Base-by-base conservation (phyloP, 30 jellyfish, hydroid and myxozoan species). In the Chrysaora quinquecirrha region DNA sequence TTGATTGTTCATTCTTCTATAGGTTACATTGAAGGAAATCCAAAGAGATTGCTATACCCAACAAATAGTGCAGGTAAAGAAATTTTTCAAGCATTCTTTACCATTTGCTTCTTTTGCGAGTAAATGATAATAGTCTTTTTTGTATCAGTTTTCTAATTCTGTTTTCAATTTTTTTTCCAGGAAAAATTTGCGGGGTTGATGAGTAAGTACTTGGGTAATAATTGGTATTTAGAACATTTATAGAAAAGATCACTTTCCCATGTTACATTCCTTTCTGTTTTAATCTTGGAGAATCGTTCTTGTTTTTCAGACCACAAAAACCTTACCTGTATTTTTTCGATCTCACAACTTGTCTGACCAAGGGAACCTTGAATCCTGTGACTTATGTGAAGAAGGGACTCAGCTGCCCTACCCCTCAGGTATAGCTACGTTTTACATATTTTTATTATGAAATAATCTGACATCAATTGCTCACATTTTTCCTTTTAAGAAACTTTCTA, bases 371-470 rank as follows among this genome's bases (percentile, higher is more conserved):
- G 28, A 95, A 93, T 72, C 98, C 98, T 16, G 66, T 93, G 35
- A 47, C 80, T 20, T 93, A 75, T 69, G 98, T 84, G 24, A 86
- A 84, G 73, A 74, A 77, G 16, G 98, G 98, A 29, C 76, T 93
- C 21, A 66, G 91, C 43, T 93, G 98, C 63, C 98, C 98, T 4
- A 93, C 98, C 16, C 98, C 96, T 14, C 97, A 93, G 96, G 98
- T 93, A n/a, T n/a, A n/a, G n/a, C n/a, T n/a, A n/a, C n/a, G n/a
- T n/a, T n/a, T n/a, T n/a, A n/a, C n/a, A n/a, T n/a, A n/a, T n/a
- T n/a, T n/a, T n/a, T n/a, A n/a, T n/a, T n/a, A n/a, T n/a, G n/a
- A n/a, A n/a, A n/a, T 22, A 7, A n/a, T 25, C 30, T 23, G 10
- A 21, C 0, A 27, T 27, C 19, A 63, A 21, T 63, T 18, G 30